Base-by-base conservation (phyloP, 2,888 invertebrate genomes). In the Tenthredo livida region DNA sequence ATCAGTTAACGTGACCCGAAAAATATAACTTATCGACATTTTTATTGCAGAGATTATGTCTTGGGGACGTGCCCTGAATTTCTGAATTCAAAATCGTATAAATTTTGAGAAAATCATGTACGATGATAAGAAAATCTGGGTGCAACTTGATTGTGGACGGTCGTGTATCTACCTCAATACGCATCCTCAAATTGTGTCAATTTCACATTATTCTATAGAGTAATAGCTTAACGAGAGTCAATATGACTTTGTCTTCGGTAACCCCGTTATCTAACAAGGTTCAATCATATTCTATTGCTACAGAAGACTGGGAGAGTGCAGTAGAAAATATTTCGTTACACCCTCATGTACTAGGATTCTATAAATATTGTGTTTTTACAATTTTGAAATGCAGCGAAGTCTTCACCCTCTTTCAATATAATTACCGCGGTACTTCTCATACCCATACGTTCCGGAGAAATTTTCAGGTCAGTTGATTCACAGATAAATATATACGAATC, bases 141-240 rank as follows among this genome's bases (percentile, higher is more conserved):
- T 21, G 58, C 17, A n/a, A 40, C 43, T 72, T n/a, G 72, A 29
- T 75, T 29, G 25, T 21, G 25, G 77, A 47, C 29, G 77, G 54
- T 77, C 17, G 25, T 17, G 77, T 25, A 54, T 17, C 54, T 5
- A 10, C 77, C 50, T 50, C 40, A 15, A 50, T 40, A 61, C 6
- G 40, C 12, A 58, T 17, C 17, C 12, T 80, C 50, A 80, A 80
- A 80, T 80, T 40, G 80, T 80, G 58, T 80, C 80, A 50, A 80
- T 80, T 80, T 80, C 4, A 40, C 80, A 61, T 80, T 80, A 61
- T 80, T 80, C 61, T 61, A 40, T 70, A 15, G 33, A 65, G 83
- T 33, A 83, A 83, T 83, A 47, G 70, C 67, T 83, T 70, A 70
- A 70, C 83, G 83, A 83, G 83, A 67, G 83, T 67, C 67, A 70